phyloP scores from a whole-genome alignment of 2,888 invertebrate genomes.

The Brachyptera risi region DNA sequence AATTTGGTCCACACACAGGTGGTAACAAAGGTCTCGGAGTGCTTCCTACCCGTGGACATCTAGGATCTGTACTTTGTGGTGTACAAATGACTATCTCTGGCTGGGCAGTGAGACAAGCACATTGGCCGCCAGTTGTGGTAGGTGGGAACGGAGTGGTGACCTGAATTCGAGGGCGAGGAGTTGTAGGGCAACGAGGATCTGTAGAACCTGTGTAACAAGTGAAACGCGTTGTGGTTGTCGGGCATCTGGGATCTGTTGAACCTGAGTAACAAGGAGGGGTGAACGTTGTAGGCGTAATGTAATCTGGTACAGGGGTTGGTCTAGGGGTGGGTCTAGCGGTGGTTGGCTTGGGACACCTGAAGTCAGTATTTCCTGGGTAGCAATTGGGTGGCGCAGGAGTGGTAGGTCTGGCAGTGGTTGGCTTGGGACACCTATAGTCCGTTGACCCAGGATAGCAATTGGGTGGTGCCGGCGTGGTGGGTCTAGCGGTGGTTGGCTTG shows the following conservation, averaged over 20 bases:
- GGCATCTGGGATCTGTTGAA: slow-evolving; percentile 30
- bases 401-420: slow-evolving; percentile 34
- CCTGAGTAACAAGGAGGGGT: slow-evolving; percentile 41
- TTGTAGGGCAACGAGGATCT: slow-evolving; percentile 35
- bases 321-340: slow-evolving; percentile 9
- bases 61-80: slow-evolving; percentile 17
- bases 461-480: too few species aligned
- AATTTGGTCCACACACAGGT: slow-evolving; percentile 22
- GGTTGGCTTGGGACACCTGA: slow-evolving; percentile 28
- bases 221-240: slow-evolving; percentile 21
- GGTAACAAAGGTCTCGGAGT: slow-evolving; percentile 23
- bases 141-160: too few species aligned
- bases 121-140: too few species aligned
- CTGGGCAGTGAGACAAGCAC: too few species aligned
- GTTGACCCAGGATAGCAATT: slow-evolving; percentile 39
- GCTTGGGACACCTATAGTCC: slow-evolving; percentile 36
- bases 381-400: slow-evolving; percentile 35
- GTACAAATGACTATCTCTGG: too few species aligned
- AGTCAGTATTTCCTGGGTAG: slow-evolving; percentile 38
- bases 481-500: too few species aligned
- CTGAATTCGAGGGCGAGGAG: too few species aligned
- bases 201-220: slow-evolving; percentile 40
- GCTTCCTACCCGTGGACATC: slow-evolving; percentile 31
- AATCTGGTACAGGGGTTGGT: slow-evolving; percentile 25
- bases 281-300: slow-evolving; percentile 34